Base-by-base conservation (phyloP, 2,888 invertebrate genomes). In the Eupithecia inturbata region DNA sequence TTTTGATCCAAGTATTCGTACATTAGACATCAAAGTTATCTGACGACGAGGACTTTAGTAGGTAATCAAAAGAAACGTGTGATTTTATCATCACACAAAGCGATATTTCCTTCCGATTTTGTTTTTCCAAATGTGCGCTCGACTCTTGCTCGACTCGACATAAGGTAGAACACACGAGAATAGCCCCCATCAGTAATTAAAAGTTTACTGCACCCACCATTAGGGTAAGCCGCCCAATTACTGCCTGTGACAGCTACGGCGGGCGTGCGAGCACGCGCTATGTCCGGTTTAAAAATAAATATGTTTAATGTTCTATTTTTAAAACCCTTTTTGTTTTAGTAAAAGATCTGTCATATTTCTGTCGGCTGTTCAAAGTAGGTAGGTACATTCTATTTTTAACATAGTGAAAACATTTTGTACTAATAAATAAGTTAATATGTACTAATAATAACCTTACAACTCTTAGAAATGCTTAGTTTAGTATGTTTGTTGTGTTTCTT, bases 201-300 rank as follows among this genome's bases (percentile, higher is more conserved):
- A 73, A 76, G 71, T 71, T 73, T 39, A 76, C 73, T 69, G 73
- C 68, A 53, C 68, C 73, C 68, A 41, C 66, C 19, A 76, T 76
- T 71, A 76, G 62, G 71, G 73, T 73, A 73, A 73, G 73, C 73
- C 71, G 76, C 76, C 76, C 68, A 76, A 76, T 76, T 76, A 76
- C 68, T 68, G 73, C 39, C 45, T 31, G 66, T 63, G 76, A 76
- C 76, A 76, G 68, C 73, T 71, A 60, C 71, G 62, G 26, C 66
- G 19, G 45, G 19, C 6, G 49, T 16, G 49, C 49, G 22, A 39
- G 72, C 75, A 31, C 70, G 67, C 71, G 71, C 69, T 68, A 60
- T 71, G 67, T 66, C 53, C 71, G 66, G 49, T 33, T 68, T 73
- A 69, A 67, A 76, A 71, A 73, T 76, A 76, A 67, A 45, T 49